Conservation (phyloP, 2,888 invertebrate species). For the Buathra laborator region DNA sequence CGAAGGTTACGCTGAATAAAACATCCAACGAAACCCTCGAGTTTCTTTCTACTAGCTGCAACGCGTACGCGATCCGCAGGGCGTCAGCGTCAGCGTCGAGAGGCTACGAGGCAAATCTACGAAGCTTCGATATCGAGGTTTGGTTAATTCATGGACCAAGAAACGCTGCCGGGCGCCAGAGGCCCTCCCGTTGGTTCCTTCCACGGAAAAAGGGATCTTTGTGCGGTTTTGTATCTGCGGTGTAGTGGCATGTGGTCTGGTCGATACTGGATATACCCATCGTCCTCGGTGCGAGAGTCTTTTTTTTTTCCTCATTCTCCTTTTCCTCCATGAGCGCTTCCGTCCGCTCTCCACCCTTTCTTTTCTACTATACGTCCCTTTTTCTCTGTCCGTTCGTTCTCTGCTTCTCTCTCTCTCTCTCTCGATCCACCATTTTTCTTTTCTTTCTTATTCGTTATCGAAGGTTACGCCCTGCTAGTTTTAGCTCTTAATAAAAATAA, state of each 20-base stretch:
- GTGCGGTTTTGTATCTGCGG: slow-evolving; percentile 30
- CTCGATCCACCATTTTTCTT: background rate
- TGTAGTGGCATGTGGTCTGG: slow-evolving; percentile 23
- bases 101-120: slow-evolving; percentile 71
- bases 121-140: slow-evolving; percentile 73
- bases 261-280: slow-evolving; percentile 27
- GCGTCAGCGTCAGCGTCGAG: slow-evolving; percentile 33
- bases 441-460: background rate
- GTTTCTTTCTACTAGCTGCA: slow-evolving; percentile 13
- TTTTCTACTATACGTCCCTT: background rate
- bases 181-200: background rate
- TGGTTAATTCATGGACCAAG: slow-evolving; percentile 79
- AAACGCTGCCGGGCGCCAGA: slow-evolving; percentile 25
- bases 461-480: slow-evolving; percentile 35
- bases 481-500: slow-evolving; percentile 23
- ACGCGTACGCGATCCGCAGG: slow-evolving; percentile 21
- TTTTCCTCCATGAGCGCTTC: slow-evolving; percentile 16
- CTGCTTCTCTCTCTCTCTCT: too few relatives aligned
- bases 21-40: slow-evolving; percentile 43
- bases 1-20: slow-evolving; percentile 55
- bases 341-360: background rate
- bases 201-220: slow-evolving; percentile 32
- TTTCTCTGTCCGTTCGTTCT: background rate
- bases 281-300: background rate
- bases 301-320: slow-evolving; percentile 44